Evolutionary conservation across 2,113 vertebrate genomes (phyloP), one percentile per base, ranked within the genome.

Genomic region (Rattus rattus): DNA sequence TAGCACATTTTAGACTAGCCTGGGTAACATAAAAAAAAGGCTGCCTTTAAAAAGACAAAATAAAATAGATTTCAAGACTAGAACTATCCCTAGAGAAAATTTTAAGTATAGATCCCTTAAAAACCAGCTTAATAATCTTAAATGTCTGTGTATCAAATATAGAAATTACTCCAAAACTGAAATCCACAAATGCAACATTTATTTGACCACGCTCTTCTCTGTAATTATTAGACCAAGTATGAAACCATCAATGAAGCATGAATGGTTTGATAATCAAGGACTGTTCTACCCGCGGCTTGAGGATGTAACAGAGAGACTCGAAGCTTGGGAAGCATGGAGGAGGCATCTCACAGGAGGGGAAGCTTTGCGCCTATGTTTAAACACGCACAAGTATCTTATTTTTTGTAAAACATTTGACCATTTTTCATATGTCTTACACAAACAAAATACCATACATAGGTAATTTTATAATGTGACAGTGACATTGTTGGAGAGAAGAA

Each of bases 91-190:
- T 59, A 20, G 36, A 83, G 92, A 70, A 14, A 56, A 8, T 39
- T 2, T 76, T 89, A 86, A 86, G 33, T 7, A 22, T 63, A 33
- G 59, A 59, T 83, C 14, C 39, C 67, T 83, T 36, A 84, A 73
- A 87, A 87, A 39, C 24, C 47, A 65, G 13, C 39, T 43, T 43
- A 59, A 43, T 89, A 47, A 73, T 52, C 39, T 85, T 85, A 92
- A 90, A 75, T 85, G 6, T 65, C 30, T 92, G 43, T 69, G 39
- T 14, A 63, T 94, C 69, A 94, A 83, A 88, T 88, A 56, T 1
- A 94, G 54, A 84, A 90, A 95, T 52, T 90, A 39, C 79, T 84
- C 47, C 72, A 96, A 96, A 91, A 33, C 30, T 63, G 20, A 73
- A 69, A 84, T 56, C 43, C 30, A 80, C 20, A 43, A 54, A 59